These are phyloP conservation scores for Gisinianus flammeolus DNA, from an alignment of 2,888 invertebrate species.

Conservation along the genomic window DNA sequence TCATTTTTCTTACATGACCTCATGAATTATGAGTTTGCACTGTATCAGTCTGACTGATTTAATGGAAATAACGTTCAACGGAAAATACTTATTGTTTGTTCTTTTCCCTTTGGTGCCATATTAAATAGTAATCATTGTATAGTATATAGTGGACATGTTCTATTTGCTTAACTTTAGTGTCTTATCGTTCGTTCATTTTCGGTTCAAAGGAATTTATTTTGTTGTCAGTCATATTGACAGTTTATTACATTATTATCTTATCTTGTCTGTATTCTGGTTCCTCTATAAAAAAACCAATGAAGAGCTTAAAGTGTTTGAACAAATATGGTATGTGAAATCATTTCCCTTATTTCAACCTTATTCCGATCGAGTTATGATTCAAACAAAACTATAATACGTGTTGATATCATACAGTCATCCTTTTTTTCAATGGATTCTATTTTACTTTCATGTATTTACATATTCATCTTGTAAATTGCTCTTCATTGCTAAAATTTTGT, in stretches of 20 bases:
- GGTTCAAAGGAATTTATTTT: constrained; percentile 33
- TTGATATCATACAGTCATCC: background rate
- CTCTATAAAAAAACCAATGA: background rate
- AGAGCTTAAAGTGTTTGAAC: background rate
- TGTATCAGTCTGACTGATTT: background rate
- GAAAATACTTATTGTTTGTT: background rate
- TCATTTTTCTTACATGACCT: too few relatives aligned
- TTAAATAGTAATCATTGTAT: background rate
- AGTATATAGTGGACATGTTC: constrained; percentile 5
- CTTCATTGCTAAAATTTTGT: too few relatives aligned
- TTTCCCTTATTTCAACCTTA: background rate
- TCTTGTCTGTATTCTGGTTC: background rate
- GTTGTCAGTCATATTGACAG: constrained; percentile 30
- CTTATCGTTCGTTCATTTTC: constrained; percentile 34
- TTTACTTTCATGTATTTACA: too few relatives aligned
- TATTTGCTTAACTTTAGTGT: constrained; percentile 22
- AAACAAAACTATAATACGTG: background rate
- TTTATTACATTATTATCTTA: constrained; percentile 31
- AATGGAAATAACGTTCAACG: background rate
- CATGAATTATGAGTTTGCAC: too few relatives aligned
- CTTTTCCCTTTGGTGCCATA: constrained; percentile 1
- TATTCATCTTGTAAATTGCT: too few relatives aligned
- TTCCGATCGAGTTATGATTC: background rate
- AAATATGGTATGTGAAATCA: background rate
- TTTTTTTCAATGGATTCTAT: too few relatives aligned